These are phyloP conservation scores for Pollachius pollachius DNA, from an alignment of 2,113 vertebrate species.

Conservation along the genomic window DNA sequence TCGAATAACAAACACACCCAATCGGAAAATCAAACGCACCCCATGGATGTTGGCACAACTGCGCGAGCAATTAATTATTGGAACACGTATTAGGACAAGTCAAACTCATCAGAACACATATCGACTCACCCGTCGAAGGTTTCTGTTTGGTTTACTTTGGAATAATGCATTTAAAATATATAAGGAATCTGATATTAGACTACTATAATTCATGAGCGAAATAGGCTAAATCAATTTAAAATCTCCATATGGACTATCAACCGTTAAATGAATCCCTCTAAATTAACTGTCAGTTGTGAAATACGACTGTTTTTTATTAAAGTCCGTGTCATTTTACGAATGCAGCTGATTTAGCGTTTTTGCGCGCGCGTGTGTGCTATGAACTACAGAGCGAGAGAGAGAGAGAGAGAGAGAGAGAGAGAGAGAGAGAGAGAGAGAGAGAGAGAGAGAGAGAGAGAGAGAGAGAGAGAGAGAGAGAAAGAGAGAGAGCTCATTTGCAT, in stretches of 20 bases:
- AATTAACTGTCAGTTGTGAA: no score
- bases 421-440: conserved; percentile 3
- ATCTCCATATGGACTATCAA: no score
- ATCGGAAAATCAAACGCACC: conserved; percentile 42
- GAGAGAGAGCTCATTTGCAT: conserved; percentile 65
- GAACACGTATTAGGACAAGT: background rate
- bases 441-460: conserved; percentile 15
- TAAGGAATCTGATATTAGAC: no score
- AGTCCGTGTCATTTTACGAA: no score
- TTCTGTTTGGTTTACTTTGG: no score
- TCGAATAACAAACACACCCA: conserved; percentile 54
- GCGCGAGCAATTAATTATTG: conserved; percentile 4
- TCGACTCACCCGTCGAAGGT: no score
- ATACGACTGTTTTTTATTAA: no score
- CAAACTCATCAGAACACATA: background rate
- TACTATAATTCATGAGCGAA: no score
- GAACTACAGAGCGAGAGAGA: background rate
- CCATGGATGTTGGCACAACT: conserved; percentile 12
- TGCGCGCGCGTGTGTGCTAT: background rate
- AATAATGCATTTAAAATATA: no score
- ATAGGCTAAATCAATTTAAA: no score
- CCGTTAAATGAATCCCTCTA: no score
- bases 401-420: background rate
- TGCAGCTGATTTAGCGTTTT: no score
- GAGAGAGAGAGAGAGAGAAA: conserved; percentile 12